Evolutionary conservation across 2,888 invertebrate genomes (phyloP).

Genomic region (Diabrotica balteata): DNA sequence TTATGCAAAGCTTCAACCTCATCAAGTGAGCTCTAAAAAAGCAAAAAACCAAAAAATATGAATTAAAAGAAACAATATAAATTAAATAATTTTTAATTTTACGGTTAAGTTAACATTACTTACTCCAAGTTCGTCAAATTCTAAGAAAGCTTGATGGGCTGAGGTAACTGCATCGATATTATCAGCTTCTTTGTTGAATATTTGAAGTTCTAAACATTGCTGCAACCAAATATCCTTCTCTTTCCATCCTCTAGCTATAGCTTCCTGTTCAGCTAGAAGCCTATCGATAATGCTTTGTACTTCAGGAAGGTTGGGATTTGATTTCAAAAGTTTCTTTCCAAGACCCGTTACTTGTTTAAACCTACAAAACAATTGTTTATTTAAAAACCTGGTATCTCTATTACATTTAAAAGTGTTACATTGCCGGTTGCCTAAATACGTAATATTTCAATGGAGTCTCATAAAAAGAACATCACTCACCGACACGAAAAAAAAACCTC

Average conservation of each 20-base stretch:
- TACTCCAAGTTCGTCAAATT: slow-evolving; percentile 86
- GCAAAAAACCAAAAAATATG: background rate
- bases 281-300: slow-evolving; percentile 78
- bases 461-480: too few species aligned
- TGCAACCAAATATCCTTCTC: slow-evolving; percentile 86
- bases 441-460: too few species aligned
- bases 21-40: slow-evolving; percentile 78
- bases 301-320: slow-evolving; percentile 78
- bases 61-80: too few species aligned
- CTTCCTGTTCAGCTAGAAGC: slow-evolving; percentile 77
- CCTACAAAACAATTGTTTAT: slow-evolving; percentile 54
- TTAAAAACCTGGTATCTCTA: too few species aligned
- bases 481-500: too few species aligned
- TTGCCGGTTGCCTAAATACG: too few species aligned
- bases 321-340: slow-evolving; percentile 75
- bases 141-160: slow-evolving; percentile 92
- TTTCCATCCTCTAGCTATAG: slow-evolving; percentile 81
- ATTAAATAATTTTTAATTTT: too few species aligned
- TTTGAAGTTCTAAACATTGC: slow-evolving; percentile 87
- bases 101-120: slow-evolving; percentile 49
- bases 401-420: too few species aligned
- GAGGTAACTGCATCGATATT: slow-evolving; percentile 95
- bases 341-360: slow-evolving; percentile 83
- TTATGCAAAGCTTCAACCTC: slow-evolving; percentile 92
- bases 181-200: slow-evolving; percentile 95